These are phyloP conservation scores for Agrypnia vestita DNA, from an alignment of 1,140 invertebrate species.

Conservation along the genomic window DNA sequence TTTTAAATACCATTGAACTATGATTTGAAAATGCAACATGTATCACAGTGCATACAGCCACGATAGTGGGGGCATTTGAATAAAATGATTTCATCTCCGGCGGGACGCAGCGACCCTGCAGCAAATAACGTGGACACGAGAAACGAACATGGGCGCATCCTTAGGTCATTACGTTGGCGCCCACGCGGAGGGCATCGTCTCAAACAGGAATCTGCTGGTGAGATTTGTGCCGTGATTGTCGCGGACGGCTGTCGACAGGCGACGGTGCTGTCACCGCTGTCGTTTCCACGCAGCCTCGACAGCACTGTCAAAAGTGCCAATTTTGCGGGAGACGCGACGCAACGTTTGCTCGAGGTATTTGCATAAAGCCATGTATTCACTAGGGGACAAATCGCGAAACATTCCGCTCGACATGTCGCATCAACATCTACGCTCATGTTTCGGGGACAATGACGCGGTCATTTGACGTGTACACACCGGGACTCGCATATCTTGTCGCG, in stretches of 20 bases:
- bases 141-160: background rate
- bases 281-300: background rate
- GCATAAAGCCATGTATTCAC: no score
- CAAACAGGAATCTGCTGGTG: background rate
- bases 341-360: no score
- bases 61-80: no score
- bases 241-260: background rate
- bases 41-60: no score
- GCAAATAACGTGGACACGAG: constrained; percentile 4
- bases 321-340: background rate
- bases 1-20: no score
- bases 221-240: background rate
- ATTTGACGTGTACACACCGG: no score
- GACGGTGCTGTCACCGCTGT: background rate
- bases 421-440: no score
- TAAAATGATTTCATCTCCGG: background rate
- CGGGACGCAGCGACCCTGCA: constrained; percentile 34
- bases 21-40: no score
- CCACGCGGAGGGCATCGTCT: constrained; percentile 28
- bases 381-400: no score
- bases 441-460: no score
- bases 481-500: no score
- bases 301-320: constrained; percentile 11
- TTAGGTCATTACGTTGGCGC: constrained; percentile 18
- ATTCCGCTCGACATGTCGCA: no score